phyloP scores from a whole-genome alignment of 2,113 vertebrate genomes.

The Rhinichthys klamathensis region DNA sequence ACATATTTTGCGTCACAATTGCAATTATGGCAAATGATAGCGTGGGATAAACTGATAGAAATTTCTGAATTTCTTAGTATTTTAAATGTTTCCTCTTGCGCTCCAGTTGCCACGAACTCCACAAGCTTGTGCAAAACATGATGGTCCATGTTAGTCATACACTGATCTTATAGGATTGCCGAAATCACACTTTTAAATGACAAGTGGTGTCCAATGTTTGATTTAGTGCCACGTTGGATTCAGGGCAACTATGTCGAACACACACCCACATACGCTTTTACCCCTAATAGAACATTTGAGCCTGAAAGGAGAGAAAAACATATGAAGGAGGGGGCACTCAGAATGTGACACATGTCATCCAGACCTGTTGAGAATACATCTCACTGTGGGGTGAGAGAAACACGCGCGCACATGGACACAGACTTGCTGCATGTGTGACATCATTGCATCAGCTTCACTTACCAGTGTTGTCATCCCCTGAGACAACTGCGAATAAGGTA shows the following conservation, averaged over 20 bases:
- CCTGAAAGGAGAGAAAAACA: neutral
- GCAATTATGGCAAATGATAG: slow-evolving; percentile 51
- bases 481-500: slow-evolving; percentile 34
- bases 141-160: neutral
- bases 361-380: slow-evolving; percentile 18
- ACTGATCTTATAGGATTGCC: too few relatives aligned
- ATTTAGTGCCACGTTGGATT: neutral
- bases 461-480: slow-evolving; percentile 40
- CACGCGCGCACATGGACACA: slow-evolving; percentile 23
- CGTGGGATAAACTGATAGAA: too few relatives aligned
- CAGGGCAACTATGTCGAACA: slow-evolving; percentile 26
- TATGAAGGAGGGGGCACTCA: neutral
- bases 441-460: slow-evolving; percentile 46
- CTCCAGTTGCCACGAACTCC: neutral
- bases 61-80: neutral
- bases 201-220: slow-evolving; percentile 9
- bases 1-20: slow-evolving; percentile 62
- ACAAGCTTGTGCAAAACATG: too few relatives aligned
- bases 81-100: too few relatives aligned
- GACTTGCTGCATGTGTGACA: slow-evolving; percentile 29
- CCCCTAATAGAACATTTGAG: slow-evolving; percentile 24
- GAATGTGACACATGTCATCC: slow-evolving; percentile 1
- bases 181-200: slow-evolving; percentile 42
- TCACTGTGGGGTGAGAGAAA: slow-evolving; percentile 15
- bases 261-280: slow-evolving; percentile 7